Conservation (phyloP, 2,113 vertebrate genomes). For the Otus sunia region DNA sequence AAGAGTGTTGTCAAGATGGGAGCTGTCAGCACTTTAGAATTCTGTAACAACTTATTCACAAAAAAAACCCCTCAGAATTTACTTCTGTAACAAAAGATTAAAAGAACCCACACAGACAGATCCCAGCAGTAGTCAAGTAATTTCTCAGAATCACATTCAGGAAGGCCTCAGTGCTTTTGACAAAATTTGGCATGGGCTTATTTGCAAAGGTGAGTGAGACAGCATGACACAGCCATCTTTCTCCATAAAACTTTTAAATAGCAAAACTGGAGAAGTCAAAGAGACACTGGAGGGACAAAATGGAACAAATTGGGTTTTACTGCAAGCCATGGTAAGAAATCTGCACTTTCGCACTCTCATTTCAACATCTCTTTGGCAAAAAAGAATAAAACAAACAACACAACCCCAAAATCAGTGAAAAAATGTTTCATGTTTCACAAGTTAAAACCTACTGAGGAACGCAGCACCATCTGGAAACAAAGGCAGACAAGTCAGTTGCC, state of each 20-base stretch:
- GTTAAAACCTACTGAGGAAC: not conserved
- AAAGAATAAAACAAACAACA: not conserved
- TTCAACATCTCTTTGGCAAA: not conserved
- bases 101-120: not conserved
- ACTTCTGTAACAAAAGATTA: not conserved
- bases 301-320: not conserved
- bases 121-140: not conserved
- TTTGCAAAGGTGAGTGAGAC: not conserved
- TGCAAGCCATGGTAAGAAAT: not conserved
- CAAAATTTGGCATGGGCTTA: not conserved
- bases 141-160: not conserved
- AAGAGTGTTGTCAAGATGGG: slow-evolving; percentile 6
- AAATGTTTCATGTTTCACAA: not conserved
- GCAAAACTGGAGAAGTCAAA: not conserved
- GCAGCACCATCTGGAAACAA: not conserved
- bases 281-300: not conserved
- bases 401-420: not conserved
- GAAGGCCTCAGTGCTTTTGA: not conserved
- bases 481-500: not conserved
- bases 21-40: slow-evolving; percentile 29
- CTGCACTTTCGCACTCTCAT: not conserved
- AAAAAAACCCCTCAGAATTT: not conserved
- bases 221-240: not conserved
- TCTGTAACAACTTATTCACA: slow-evolving; percentile 13
- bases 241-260: not conserved